Conservation (phyloP, 2,888 invertebrate genomes). For the Spisula solida region DNA sequence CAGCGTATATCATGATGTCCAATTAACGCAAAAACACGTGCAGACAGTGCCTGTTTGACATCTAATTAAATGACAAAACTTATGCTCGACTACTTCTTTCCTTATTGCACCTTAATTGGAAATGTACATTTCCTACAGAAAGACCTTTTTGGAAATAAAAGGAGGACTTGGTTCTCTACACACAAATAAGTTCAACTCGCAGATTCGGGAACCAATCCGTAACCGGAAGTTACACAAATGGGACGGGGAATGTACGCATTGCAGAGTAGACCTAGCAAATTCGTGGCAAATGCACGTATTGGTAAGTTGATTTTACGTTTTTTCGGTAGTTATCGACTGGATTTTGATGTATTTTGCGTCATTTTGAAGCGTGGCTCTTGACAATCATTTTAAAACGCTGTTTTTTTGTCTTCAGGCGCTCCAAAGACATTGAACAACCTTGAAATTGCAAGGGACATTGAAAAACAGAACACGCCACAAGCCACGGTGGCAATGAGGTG, state of each 20-base stretch:
- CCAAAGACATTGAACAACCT: conserved; percentile 81
- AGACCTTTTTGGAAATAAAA: not conserved
- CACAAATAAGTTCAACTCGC: not conserved
- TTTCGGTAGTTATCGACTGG: conserved; percentile 47
- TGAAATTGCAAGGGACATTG: conserved; percentile 79
- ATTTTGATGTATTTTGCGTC: conserved; percentile 45
- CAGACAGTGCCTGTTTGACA: not conserved
- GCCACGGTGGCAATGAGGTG: conserved; percentile 79
- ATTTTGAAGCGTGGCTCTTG: conserved; percentile 57
- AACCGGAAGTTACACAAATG: conserved; percentile 70
- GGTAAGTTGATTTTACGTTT: conserved; percentile 73
- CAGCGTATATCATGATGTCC: not conserved
- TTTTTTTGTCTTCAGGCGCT: conserved; percentile 75
- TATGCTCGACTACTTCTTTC: not conserved
- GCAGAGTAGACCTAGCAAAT: conserved; percentile 81
- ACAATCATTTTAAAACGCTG: conserved; percentile 39
- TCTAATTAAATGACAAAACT: not conserved
- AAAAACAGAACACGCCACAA: conserved; percentile 66
- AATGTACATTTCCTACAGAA: not conserved
- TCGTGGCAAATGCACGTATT: conserved; percentile 80
- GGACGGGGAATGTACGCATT: conserved; percentile 84
- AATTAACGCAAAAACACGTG: not conserved
- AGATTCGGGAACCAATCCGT: not conserved
- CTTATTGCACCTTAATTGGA: not conserved
- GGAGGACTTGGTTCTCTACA: not conserved